Percentiles rank a stretch among this genome's conserved stretches.
These are phyloP conservation scores for Arbacia lixula DNA, from an alignment of 53 echinoderm and acorn worm species.

Conservation along the genomic window DNA sequence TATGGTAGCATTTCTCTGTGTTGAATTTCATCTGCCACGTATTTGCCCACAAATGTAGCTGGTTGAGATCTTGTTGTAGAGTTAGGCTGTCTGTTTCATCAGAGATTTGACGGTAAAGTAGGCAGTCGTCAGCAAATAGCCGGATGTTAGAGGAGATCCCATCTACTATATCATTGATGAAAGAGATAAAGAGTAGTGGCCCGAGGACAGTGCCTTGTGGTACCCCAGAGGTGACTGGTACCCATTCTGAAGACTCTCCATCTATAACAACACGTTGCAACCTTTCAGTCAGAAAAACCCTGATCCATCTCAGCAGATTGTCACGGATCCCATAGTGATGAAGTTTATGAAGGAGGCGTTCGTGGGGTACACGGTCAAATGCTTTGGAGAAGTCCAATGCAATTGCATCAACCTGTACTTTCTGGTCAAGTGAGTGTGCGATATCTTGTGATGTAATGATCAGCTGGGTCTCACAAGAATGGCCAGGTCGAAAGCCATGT, in stretches of 20 bases:
- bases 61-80: too few species aligned
- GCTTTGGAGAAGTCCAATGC: constrained; percentile 50
- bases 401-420: constrained; percentile 16
- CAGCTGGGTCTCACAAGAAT: constrained; percentile 63
- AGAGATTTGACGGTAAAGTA: too few species aligned
- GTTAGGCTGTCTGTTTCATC: too few species aligned
- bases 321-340: constrained; percentile 45
- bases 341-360: constrained; percentile 47
- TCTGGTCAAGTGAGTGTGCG: constrained; percentile 17
- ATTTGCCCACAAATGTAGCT: too few species aligned
- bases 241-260: constrained; percentile 34
- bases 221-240: constrained; percentile 42
- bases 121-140: too few species aligned
- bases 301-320: constrained; percentile 8
- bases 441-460: constrained; percentile 54
- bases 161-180: too few species aligned
- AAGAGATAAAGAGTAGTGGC: too few species aligned
- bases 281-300: constrained; percentile 4
- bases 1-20: constrained; percentile 44
- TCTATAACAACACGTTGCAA: constrained; percentile 14
- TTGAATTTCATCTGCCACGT: constrained; percentile 72
- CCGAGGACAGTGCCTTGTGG: too few species aligned
- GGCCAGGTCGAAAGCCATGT: constrained; percentile 55
- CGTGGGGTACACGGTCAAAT: constrained; percentile 40
- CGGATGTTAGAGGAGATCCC: too few species aligned